phyloP scores from a whole-genome alignment of 2,797 vertebrate species.

The Sandelia bainsii region DNA sequence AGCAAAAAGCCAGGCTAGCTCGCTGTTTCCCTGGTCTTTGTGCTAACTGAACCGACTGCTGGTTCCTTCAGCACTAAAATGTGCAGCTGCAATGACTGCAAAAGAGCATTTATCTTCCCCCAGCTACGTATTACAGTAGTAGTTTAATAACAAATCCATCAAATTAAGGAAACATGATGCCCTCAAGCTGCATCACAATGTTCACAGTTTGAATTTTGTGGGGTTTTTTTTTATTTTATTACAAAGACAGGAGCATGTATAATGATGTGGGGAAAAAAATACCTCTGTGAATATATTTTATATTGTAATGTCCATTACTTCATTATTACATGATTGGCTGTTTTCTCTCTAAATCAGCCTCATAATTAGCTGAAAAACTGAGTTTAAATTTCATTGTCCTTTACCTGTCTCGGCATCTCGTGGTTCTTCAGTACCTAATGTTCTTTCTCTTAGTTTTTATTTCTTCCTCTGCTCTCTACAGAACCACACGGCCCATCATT shows the following conservation, averaged over 20 bases:
- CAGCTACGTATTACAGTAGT: conserved; percentile 1
- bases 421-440: background rate
- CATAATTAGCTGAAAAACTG: conserved; percentile 8
- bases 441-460: conserved; percentile 1
- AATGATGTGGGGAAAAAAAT: background rate
- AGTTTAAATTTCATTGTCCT: background rate
- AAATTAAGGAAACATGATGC: conserved; percentile 1
- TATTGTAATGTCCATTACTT: background rate
- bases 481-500: conserved; percentile 97
- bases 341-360: background rate
- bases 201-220: background rate
- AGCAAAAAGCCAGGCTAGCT: too few species aligned
- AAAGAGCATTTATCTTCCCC: conserved; percentile 7
- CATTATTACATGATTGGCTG: background rate
- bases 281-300: too few species aligned
- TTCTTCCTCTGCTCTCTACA: conserved; percentile 62
- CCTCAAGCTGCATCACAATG: conserved; percentile 7
- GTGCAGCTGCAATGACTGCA: background rate
- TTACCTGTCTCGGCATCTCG: background rate
- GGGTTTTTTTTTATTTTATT: background rate
- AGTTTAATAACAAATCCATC: conserved; percentile 11
- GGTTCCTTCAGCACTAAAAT: background rate
- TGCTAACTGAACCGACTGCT: background rate
- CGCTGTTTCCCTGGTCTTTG: background rate
- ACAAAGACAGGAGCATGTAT: background rate